Evolutionary conservation across 2,888 invertebrate species (phyloP).

Genomic region (Trichopoda pennipes): DNA sequence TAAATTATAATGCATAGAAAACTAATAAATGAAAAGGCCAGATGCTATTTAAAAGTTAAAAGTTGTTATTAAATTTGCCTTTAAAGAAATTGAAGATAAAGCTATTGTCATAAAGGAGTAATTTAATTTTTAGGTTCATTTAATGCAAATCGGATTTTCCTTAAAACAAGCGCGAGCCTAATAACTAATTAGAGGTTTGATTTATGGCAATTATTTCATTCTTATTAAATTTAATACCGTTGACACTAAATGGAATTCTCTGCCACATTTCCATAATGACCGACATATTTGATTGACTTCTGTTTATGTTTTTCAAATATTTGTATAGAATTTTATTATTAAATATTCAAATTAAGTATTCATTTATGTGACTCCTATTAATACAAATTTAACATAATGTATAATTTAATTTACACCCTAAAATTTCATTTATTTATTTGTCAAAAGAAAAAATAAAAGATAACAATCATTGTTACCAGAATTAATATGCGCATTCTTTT

Average conservation of each 20-base stretch:
- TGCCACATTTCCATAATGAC: not conserved
- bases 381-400: not conserved
- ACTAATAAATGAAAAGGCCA: not conserved
- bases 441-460: too few species aligned
- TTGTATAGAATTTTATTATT: slow-evolving; percentile 1
- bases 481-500: too few species aligned
- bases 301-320: slow-evolving; percentile 10
- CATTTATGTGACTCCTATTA: slow-evolving; percentile 19
- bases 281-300: slow-evolving; percentile 37
- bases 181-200: too few species aligned
- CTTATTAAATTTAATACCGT: not conserved
- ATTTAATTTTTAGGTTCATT: slow-evolving; percentile 30
- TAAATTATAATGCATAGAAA: not conserved
- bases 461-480: too few species aligned
- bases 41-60: slow-evolving; percentile 8
- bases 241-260: not conserved
- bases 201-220: not conserved
- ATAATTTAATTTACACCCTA: not conserved
- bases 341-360: slow-evolving; percentile 37
- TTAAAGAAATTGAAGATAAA: not conserved
- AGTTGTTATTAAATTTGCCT: slow-evolving; percentile 19
- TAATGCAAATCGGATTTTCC: slow-evolving; percentile 42
- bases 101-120: not conserved
- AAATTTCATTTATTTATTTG: not conserved
- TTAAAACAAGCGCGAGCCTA: not conserved